Conservation (phyloP, 2,888 invertebrate species). For the Perizoma flavofasciatum region DNA sequence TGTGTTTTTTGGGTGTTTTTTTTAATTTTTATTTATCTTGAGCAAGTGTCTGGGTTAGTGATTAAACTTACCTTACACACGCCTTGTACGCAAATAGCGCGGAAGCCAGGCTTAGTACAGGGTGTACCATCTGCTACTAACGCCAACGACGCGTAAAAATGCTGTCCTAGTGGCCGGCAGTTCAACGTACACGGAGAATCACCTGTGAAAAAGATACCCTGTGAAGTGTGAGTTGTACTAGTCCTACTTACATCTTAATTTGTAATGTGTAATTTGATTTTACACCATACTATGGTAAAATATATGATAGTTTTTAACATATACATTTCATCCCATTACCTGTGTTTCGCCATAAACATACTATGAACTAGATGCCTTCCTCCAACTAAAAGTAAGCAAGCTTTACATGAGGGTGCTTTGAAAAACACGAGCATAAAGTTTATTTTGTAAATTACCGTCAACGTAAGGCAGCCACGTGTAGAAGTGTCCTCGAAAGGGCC, state of each 20-base stretch:
- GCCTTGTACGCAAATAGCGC: constrained; percentile 91
- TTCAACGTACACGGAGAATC: constrained; percentile 88
- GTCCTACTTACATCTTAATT: background rate
- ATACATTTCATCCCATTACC: no score
- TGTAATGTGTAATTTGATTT: no score
- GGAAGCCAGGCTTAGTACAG: constrained; percentile 86
- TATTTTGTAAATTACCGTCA: constrained; percentile 81
- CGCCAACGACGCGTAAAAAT: constrained; percentile 93
- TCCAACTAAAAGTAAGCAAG: no score
- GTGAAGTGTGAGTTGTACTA: background rate
- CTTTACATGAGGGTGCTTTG: no score
- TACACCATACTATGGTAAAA: no score
- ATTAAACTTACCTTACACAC: constrained; percentile 89
- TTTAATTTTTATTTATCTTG: background rate
- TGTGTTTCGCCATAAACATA: no score
- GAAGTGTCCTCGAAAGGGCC: constrained; percentile 88
- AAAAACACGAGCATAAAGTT: no score
- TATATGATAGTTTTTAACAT: no score
- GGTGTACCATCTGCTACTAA: constrained; percentile 92
- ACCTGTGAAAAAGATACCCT: constrained; percentile 48
- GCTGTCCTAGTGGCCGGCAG: constrained; percentile 91
- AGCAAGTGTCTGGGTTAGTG: no score
- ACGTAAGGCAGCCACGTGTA: constrained; percentile 92
- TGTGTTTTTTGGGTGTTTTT: no score
- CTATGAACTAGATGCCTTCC: no score